Percentiles rank a stretch among this genome's conserved stretches.
Conservation (phyloP, 2,797 vertebrate genomes). For the Coregonus sp. region DNA sequence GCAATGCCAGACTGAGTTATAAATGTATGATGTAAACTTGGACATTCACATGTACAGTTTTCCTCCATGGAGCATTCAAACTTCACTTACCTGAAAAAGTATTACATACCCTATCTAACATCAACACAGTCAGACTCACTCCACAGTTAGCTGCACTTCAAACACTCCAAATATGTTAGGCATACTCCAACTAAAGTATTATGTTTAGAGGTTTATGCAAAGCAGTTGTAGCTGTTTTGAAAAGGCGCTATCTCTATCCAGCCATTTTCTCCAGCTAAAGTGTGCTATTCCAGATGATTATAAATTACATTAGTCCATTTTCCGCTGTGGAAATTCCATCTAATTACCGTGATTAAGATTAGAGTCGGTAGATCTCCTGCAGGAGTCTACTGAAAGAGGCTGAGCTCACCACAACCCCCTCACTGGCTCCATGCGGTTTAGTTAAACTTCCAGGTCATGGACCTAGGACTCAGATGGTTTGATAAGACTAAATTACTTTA, state of each 20-base stretch:
- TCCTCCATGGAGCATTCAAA: too few relatives aligned
- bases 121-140: too few relatives aligned
- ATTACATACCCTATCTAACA: too few relatives aligned
- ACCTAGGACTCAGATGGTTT: constrained; percentile 51
- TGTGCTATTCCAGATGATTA: constrained; percentile 43
- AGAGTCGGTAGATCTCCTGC: constrained; percentile 40
- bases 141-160: too few relatives aligned
- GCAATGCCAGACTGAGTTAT: too few relatives aligned
- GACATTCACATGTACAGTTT: too few relatives aligned
- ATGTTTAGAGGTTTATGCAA: background rate
- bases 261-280: background rate
- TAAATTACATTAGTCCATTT: constrained; percentile 48
- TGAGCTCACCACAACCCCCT: constrained; percentile 5
- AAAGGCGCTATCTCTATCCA: background rate
- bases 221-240: background rate
- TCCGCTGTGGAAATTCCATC: constrained; percentile 37
- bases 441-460: constrained; percentile 35
- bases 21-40: too few relatives aligned
- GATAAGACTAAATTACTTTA: constrained; percentile 52
- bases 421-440: background rate
- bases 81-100: too few relatives aligned
- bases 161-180: too few relatives aligned
- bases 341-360: constrained; percentile 53
- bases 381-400: constrained; percentile 37
- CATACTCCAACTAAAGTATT: too few relatives aligned